A percentile compares a stretch with the other conserved stretches of the same genome.
Evolutionary conservation across 2,113 vertebrate species (phyloP).

Genomic region (Dicrurus megarhynchus): DNA sequence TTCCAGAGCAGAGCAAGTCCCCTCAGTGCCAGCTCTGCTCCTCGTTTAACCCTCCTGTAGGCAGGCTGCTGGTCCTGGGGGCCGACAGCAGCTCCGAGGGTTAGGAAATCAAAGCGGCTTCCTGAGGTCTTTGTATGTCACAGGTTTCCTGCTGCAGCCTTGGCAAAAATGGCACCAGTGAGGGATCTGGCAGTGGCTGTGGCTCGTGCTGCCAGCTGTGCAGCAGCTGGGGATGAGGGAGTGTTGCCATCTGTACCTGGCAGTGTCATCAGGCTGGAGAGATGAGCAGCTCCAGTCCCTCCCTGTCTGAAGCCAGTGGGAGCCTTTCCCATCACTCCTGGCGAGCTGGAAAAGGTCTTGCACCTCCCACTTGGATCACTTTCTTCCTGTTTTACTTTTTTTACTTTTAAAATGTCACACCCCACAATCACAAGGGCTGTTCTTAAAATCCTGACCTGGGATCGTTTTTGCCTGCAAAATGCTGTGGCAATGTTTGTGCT

Average conservation of each 20-base stretch:
- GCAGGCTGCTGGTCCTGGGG: not conserved
- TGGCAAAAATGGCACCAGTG: not conserved
- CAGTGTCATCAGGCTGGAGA: not conserved
- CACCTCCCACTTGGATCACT: not conserved
- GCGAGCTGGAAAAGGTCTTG: not conserved
- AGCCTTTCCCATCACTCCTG: not conserved
- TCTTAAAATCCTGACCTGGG: not conserved
- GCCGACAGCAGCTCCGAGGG: not conserved
- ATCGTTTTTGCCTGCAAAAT: not conserved
- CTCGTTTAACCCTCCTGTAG: not conserved
- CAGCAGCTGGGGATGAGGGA: not conserved
- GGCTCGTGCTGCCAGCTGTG: not conserved
- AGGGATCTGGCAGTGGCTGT: not conserved
- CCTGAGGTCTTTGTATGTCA: not conserved
- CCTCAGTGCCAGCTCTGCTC: not conserved
- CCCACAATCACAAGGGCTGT: not conserved
- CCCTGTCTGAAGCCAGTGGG: not conserved
- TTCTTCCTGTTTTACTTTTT: not conserved
- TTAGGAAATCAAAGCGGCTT: not conserved
- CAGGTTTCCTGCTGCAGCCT: not conserved
- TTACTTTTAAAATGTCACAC: not conserved
- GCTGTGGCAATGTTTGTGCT: fast-evolving
- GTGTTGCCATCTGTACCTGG: fast-evolving
- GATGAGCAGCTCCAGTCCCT: not conserved
- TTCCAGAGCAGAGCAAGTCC: not conserved